phyloP scores from a whole-genome alignment of 2,797 vertebrate species.

The Salarias fasciatus region DNA sequence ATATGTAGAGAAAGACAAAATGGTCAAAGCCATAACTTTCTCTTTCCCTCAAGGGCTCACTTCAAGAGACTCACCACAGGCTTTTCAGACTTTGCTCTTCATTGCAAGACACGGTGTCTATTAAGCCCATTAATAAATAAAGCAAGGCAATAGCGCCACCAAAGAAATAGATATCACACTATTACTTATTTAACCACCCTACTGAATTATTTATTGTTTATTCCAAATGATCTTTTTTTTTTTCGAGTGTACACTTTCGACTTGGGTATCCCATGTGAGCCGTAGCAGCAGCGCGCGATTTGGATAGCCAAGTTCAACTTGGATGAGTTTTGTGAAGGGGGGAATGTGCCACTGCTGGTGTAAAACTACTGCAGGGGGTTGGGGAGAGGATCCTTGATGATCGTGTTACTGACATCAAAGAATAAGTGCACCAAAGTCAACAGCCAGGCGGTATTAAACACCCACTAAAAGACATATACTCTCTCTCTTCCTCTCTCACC shows the following conservation, averaged over 20 bases:
- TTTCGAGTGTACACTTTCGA: conserved; percentile 73
- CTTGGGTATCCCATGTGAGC: conserved; percentile 74
- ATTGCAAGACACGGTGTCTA: conserved; percentile 73
- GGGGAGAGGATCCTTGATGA: conserved; percentile 72
- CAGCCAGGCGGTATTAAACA: conserved; percentile 75
- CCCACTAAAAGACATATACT: conserved; percentile 61
- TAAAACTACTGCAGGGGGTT: conserved; percentile 69
- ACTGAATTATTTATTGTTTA: conserved; percentile 85
- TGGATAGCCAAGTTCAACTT: conserved; percentile 71
- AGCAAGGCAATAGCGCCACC: conserved; percentile 78
- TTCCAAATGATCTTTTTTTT: conserved; percentile 79
- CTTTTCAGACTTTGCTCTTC: conserved; percentile 63
- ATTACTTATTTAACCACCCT: conserved; percentile 82
- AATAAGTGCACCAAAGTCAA: conserved; percentile 73
- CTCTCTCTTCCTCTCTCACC: conserved; percentile 59
- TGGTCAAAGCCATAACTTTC: conserved; percentile 68
- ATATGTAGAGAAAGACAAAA: conserved; percentile 48
- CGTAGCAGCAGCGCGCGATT: conserved; percentile 59
- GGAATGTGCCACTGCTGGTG: conserved; percentile 49
- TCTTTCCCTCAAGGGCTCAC: conserved; percentile 57
- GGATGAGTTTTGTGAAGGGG: conserved; percentile 64
- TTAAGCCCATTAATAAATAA: conserved; percentile 82
- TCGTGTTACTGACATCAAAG: conserved; percentile 81
- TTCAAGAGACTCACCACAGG: conserved; percentile 61
- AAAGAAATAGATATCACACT: conserved; percentile 82